These are phyloP conservation scores for Notodonta dromedarius DNA, from an alignment of 2,888 invertebrate species.

Conservation along the genomic window DNA sequence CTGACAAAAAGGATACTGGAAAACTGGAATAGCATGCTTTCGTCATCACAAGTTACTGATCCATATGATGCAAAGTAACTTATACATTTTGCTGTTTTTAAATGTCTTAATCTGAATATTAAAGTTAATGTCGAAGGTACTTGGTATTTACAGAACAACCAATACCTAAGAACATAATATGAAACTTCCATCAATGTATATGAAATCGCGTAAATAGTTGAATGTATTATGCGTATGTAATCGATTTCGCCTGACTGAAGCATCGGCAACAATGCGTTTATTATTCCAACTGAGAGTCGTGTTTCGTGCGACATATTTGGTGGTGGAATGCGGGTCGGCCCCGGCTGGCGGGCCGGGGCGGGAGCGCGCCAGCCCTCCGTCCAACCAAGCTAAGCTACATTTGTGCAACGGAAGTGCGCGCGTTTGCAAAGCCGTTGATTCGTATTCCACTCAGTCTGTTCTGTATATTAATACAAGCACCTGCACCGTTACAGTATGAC, in stretches of 20 bases:
- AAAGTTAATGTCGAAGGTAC: no score
- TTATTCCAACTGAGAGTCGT: slow-evolving; percentile 64
- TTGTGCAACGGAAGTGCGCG: slow-evolving; percentile 58
- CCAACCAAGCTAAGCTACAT: slow-evolving; percentile 37
- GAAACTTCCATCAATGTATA: slow-evolving; percentile 12
- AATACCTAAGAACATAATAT: no score
- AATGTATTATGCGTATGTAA: slow-evolving; percentile 33
- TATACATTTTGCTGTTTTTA: no score
- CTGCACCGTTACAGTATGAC: slow-evolving; percentile 54
- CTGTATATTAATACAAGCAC: slow-evolving; percentile 49
- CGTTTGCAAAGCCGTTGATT: slow-evolving; percentile 55
- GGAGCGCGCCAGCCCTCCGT: slow-evolving; percentile 48
- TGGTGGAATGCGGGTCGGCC: slow-evolving; percentile 62
- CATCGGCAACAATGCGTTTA: slow-evolving; percentile 61
- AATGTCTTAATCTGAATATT: no score
- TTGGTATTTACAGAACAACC: no score
- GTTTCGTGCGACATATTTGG: slow-evolving; percentile 72
- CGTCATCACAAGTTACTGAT: no score
- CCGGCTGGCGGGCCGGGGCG: slow-evolving; percentile 21
- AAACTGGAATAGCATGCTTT: no score
- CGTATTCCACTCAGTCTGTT: slow-evolving; percentile 56
- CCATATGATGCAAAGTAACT: no score
- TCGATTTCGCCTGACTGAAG: slow-evolving; percentile 48
- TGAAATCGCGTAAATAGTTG: slow-evolving; percentile 15
- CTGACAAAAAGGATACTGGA: no score